Percentiles rank a stretch among this genome's conserved stretches.
Evolutionary conservation across 2,113 vertebrate genomes (phyloP).

Genomic region (Oenanthe melanoleuca): DNA sequence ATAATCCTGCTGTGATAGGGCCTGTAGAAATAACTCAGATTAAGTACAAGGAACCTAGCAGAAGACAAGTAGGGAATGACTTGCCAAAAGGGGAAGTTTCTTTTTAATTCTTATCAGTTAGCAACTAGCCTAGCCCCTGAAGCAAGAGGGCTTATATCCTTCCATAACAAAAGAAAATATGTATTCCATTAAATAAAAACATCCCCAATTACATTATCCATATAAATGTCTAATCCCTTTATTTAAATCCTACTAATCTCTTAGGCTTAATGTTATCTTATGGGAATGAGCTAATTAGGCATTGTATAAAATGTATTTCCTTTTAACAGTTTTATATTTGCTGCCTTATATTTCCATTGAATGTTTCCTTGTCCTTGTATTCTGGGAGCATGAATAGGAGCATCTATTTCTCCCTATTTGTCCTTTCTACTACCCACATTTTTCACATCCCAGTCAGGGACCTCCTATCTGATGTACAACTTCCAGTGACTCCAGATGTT

Average conservation of each 20-base stretch:
- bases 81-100: not conserved
- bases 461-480: not conserved
- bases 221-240: slow-evolving; percentile 66
- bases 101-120: slow-evolving; percentile 44
- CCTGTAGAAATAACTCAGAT: not conserved
- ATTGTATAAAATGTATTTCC: slow-evolving; percentile 11
- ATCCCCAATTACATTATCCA: slow-evolving; percentile 51
- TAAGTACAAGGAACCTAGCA: slow-evolving; percentile 1
- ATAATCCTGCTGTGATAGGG: not conserved
- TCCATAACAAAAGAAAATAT: slow-evolving; percentile 48
- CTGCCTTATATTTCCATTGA: slow-evolving; percentile 18
- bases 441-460: not conserved
- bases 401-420: not conserved
- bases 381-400: not conserved
- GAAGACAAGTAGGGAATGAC: not conserved
- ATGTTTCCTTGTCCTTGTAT: not conserved
- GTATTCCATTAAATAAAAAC: slow-evolving; percentile 50
- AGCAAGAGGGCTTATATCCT: slow-evolving; percentile 22
- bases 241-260: slow-evolving; percentile 64
- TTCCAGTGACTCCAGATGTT: not conserved
- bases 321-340: slow-evolving; percentile 9
- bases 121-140: not conserved
- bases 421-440: not conserved
- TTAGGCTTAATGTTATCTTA: slow-evolving; percentile 46
- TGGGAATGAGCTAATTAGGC: slow-evolving; percentile 58